These are phyloP conservation scores for Aix galericulata DNA, from an alignment of 2,113 vertebrate genomes.

Conservation along the genomic window DNA sequence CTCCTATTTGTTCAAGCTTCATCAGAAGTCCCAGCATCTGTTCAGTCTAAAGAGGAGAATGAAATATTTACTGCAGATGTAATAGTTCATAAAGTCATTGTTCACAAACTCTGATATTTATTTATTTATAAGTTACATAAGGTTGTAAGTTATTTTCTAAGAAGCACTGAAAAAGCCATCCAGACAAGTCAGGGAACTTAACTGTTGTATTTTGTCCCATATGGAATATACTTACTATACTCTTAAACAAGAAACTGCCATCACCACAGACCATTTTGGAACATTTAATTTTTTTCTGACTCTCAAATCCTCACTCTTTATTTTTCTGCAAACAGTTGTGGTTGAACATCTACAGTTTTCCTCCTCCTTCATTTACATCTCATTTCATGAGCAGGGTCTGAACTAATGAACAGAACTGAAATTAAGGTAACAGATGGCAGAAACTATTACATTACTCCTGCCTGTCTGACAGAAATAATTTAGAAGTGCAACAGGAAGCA, in stretches of 20 bases:
- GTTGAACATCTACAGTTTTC: neutral
- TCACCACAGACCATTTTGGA: neutral
- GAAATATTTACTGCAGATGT: neutral
- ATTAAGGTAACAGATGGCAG: neutral
- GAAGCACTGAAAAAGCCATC: neutral
- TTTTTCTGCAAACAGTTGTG: neutral
- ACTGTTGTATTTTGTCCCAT: neutral
- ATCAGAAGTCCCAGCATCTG: constrained; percentile 78
- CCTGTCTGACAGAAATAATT: neutral
- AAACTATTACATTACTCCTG: neutral
- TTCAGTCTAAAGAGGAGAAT: constrained; percentile 74
- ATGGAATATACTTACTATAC: neutral
- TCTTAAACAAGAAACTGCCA: neutral
- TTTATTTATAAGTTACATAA: neutral
- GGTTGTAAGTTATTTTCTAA: neutral
- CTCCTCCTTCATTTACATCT: neutral
- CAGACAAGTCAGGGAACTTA: neutral
- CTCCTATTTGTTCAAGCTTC: constrained; percentile 75
- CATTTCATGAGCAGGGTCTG: neutral
- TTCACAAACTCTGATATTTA: neutral
- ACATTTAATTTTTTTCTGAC: neutral
- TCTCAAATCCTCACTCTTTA: neutral
- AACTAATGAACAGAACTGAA: neutral
- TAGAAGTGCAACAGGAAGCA: neutral
- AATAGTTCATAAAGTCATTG: neutral